Conservation (phyloP, 1,140 invertebrate genomes). For the Drosophila lowei region DNA sequence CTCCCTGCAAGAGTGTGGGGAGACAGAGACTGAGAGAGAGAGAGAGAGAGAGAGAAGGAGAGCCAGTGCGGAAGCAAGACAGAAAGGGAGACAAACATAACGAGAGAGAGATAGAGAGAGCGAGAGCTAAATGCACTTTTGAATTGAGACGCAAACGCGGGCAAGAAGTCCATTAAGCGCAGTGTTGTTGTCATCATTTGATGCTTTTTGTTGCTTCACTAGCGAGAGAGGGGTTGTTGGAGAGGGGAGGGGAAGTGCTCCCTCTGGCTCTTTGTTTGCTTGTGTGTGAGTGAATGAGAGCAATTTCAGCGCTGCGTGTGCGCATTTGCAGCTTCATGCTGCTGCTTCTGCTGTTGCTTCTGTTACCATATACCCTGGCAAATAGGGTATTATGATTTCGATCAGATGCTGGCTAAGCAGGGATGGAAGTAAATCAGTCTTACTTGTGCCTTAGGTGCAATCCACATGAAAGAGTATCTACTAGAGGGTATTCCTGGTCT, state of each 20-base stretch:
- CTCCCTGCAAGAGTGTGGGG: no score
- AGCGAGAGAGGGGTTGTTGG: slow-evolving; percentile 8
- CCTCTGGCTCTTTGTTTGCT: not conserved
- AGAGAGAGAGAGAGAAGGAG: slow-evolving; percentile 3
- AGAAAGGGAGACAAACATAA: not conserved
- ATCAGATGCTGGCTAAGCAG: no score
- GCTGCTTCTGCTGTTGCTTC: slow-evolving; percentile 26
- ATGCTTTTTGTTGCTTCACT: slow-evolving; percentile 73
- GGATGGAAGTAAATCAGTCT: no score
- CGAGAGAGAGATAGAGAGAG: slow-evolving; percentile 7
- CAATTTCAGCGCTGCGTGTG: slow-evolving; percentile 73
- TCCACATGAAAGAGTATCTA: no score
- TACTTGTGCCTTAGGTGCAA: no score
- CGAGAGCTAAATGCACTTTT: slow-evolving; percentile 62
- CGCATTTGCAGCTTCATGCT: slow-evolving; percentile 70
- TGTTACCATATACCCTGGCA: not conserved
- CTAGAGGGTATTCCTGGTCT: no score
- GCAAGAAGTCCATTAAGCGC: slow-evolving; percentile 73
- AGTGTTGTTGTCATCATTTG: slow-evolving; percentile 82
- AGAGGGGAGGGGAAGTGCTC: slow-evolving; percentile 34
- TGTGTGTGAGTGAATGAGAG: slow-evolving; percentile 55
- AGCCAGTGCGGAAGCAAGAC: slow-evolving; percentile 2
- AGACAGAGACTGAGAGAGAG: not conserved
- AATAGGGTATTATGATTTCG: no score
- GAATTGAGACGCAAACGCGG: slow-evolving; percentile 73